A percentile compares a stretch with the other conserved stretches of the same genome.
Evolutionary conservation across 2,797 vertebrate species (phyloP).

Genomic region (Knipowitschia caucasica): DNA sequence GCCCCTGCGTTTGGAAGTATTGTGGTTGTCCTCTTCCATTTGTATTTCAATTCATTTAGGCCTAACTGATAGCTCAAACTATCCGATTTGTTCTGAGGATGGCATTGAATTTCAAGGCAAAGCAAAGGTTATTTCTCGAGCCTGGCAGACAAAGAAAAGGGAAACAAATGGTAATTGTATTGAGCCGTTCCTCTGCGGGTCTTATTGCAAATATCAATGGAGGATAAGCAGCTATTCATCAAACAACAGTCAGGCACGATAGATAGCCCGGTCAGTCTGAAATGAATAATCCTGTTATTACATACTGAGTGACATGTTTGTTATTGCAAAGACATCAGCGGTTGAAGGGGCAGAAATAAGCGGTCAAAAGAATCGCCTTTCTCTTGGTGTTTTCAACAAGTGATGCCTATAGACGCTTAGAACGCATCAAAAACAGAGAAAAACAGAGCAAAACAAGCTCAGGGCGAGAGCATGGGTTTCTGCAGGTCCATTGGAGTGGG

Average conservation of each 20-base stretch:
- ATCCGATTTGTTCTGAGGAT: neutral
- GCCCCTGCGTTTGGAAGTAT: neutral
- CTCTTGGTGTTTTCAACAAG: slow-evolving; percentile 34
- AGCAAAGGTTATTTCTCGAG: slow-evolving; percentile 8
- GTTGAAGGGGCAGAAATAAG: slow-evolving; percentile 9
- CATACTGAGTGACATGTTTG: slow-evolving; percentile 49
- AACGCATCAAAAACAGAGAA: slow-evolving; percentile 36
- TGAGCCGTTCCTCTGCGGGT: slow-evolving; percentile 17
- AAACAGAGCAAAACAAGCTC: slow-evolving; percentile 40
- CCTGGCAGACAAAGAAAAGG: slow-evolving; percentile 3
- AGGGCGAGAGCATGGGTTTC: slow-evolving; percentile 48
- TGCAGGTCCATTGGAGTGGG: slow-evolving; percentile 60
- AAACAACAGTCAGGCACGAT: slow-evolving; percentile 39
- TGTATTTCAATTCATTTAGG: slow-evolving; percentile 10
- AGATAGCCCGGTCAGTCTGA: slow-evolving; percentile 49
- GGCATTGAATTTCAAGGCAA: slow-evolving; percentile 5
- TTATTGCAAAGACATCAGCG: slow-evolving; percentile 45
- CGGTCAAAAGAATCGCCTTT: slow-evolving; percentile 57
- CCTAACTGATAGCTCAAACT: slow-evolving; percentile 2
- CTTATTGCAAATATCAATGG: slow-evolving; percentile 39
- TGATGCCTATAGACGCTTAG: slow-evolving; percentile 49
- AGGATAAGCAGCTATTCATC: slow-evolving; percentile 35
- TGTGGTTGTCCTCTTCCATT: neutral
- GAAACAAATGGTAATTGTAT: slow-evolving; percentile 25
- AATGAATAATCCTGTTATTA: slow-evolving; percentile 54